Evolutionary conservation across 2,113 vertebrate genomes (phyloP).

Genomic region (Coryphaenoides rupestris): DNA sequence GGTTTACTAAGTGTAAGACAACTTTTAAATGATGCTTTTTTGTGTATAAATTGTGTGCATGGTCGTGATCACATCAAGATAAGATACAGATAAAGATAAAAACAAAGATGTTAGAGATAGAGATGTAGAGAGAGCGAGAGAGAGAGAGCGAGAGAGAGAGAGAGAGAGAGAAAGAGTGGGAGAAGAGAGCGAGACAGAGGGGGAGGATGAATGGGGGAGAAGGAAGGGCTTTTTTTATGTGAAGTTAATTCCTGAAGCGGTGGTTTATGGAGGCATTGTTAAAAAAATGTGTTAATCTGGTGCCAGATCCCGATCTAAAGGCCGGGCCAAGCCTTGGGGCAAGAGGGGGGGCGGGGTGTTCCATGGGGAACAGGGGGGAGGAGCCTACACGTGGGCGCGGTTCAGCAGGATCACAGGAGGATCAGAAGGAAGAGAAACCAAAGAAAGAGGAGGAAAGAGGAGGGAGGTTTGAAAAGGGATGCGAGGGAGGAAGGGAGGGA

Average conservation of each 20-base stretch:
- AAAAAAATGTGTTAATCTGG: background rate
- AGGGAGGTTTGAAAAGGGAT: background rate
- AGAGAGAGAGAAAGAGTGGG: background rate
- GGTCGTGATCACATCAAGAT: too few species aligned
- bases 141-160: background rate
- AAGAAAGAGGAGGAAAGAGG: background rate
- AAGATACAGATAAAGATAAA: background rate
- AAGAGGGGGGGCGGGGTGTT: too few species aligned
- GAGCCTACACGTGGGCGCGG: too few species aligned
- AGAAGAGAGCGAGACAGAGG: constrained; percentile 3
- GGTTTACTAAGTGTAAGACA: too few species aligned
- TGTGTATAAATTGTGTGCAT: too few species aligned
- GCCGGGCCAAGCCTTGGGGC: too few species aligned
- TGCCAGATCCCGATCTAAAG: too few species aligned
- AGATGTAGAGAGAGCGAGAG: background rate
- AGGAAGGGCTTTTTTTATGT: background rate
- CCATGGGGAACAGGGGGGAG: too few species aligned
- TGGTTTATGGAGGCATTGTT: background rate
- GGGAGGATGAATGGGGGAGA: background rate
- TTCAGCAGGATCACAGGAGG: background rate
- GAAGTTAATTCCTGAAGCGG: background rate
- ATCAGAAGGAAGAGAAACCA: background rate
- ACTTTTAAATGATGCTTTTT: too few species aligned
- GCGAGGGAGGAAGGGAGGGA: background rate
- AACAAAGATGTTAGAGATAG: background rate